Evolutionary conservation across 2,797 vertebrate genomes (phyloP).

Genomic region (Acanthurus tractus): DNA sequence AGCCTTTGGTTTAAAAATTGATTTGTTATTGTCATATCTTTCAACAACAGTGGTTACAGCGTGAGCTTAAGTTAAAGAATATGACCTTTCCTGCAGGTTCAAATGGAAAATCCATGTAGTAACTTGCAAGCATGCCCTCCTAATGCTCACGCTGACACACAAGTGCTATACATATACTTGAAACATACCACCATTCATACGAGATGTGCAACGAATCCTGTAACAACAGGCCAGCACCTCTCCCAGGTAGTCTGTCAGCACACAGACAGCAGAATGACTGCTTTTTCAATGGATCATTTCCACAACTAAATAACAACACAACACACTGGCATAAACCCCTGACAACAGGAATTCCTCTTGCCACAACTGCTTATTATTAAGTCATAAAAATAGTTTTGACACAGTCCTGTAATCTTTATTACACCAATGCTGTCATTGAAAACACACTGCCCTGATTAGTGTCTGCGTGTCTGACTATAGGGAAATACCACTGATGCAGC

Average conservation of each 20-base stretch:
- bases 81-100: conserved; percentile 12
- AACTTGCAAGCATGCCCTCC: conserved; percentile 31
- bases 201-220: conserved; percentile 13
- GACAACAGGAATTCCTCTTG: conserved; percentile 60
- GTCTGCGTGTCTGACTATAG: not conserved
- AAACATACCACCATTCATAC: conserved; percentile 26
- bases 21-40: not conserved
- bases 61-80: conserved; percentile 20
- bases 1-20: not conserved
- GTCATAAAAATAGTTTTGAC: conserved; percentile 58
- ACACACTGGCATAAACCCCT: conserved; percentile 42
- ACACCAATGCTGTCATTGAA: conserved; percentile 2
- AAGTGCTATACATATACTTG: not conserved
- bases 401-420: conserved; percentile 44
- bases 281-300: conserved; percentile 22
- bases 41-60: not conserved
- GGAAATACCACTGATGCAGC: conserved; percentile 9
- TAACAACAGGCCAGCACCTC: conserved; percentile 39
- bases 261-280: conserved; percentile 19
- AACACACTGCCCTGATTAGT: not conserved
- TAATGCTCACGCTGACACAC: conserved; percentile 27
- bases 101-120: conserved; percentile 19
- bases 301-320: conserved; percentile 46
- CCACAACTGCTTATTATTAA: conserved; percentile 66
- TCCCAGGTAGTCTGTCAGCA: conserved; percentile 24